Base-by-base conservation (phyloP, 2,113 vertebrate species). In the Prinia subflava region DNA sequence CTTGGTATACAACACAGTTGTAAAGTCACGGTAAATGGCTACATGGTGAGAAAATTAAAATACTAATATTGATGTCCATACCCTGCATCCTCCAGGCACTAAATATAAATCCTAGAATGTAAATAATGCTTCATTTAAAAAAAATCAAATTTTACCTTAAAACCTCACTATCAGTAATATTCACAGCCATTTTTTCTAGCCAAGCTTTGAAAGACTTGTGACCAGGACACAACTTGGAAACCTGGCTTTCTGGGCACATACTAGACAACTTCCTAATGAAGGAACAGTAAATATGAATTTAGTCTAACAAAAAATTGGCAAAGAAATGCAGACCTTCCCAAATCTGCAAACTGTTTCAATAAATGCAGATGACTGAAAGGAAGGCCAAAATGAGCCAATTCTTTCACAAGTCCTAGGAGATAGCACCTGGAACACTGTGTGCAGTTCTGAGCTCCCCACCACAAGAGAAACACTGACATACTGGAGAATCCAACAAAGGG, bases 1-100 rank as follows among this genome's bases (percentile, higher is more conserved):
- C n/a, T 23, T 53, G 21, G 15, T 70, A 53, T 3, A 39, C 39
- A 42, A n/a, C 7, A 33, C 6, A 28, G 6, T 3, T 1, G 1
- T 15, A 21, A 69, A 46, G 37, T 31, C 15, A 13, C 62, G 19
- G 11, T 50, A 35, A 49, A 84, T 9, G 4, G 13, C 5, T 44
- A 78, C 7, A 6, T 6, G 14, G 10, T 30, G 20, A 59, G 22
- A 76, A 76, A 80, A 67, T 7, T 53, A 68, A 60, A 83, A 60
- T 47, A 60, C 16, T 47, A 55, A 56, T 15, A 60, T 2, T 35
- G 20, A 20, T 21, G 18, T 53, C 24, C 31, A 55, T 6, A 55
- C 6, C 9, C 3, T 4, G 12, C 21, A 80, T 53, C 21, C 7
- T 35, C 27, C n/a, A 76, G 31, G 9, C 10, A 71, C 6, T 22